Percentiles rank a stretch among this genome's conserved stretches.
Conservation (phyloP, 2,797 vertebrate species). For the Callimico goeldii region DNA sequence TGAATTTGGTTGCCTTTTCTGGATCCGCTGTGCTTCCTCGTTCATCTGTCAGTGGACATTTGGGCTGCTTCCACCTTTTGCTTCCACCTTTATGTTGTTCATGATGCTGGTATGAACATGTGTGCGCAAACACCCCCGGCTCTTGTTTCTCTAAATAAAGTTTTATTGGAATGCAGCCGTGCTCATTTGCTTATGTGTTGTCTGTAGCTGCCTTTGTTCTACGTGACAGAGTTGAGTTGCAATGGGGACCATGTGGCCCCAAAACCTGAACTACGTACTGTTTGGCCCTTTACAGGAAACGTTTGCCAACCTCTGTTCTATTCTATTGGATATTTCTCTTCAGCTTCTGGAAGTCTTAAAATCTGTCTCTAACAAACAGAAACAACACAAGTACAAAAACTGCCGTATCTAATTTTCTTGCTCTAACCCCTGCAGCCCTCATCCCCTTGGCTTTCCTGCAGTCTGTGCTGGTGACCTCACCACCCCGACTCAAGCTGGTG, state of each 20-base stretch:
- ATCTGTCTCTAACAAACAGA: background rate
- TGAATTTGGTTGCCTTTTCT: background rate
- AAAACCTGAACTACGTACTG: fast-evolving
- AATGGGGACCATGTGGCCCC: fast-evolving
- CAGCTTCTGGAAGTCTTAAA: background rate
- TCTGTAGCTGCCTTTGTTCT: background rate
- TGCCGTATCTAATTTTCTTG: background rate
- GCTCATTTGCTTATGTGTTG: fast-evolving
- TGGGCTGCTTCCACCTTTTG: background rate
- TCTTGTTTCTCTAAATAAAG: background rate
- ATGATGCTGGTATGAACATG: no score
- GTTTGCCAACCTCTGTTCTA: background rate
- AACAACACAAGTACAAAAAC: background rate
- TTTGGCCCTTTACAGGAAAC: background rate
- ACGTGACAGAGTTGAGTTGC: background rate
- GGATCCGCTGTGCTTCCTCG: background rate
- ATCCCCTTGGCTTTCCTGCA: background rate
- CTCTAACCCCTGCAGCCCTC: background rate
- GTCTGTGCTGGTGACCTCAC: background rate
- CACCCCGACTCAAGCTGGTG: background rate
- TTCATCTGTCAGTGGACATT: background rate
- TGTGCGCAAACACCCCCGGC: background rate
- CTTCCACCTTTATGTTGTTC: background rate
- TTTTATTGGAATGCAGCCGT: fast-evolving
- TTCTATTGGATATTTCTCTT: background rate